Evolutionary conservation across 2,888 invertebrate genomes (phyloP).

Genomic region (Ornithoptera priamus): DNA sequence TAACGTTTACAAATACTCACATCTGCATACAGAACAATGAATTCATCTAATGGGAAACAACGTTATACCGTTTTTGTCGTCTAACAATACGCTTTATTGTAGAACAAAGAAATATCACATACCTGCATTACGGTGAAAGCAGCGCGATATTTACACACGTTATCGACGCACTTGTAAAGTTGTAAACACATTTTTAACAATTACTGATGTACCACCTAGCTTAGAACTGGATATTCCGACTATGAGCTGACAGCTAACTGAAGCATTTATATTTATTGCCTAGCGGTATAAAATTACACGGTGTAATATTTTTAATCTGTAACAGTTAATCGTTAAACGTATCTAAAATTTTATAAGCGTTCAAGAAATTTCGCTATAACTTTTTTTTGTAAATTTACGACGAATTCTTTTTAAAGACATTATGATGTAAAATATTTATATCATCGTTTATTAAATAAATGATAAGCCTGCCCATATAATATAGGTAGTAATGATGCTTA

Average conservation of each 20-base stretch:
- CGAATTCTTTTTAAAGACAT: not conserved
- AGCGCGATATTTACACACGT: constrained; percentile 37
- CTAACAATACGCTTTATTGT: constrained; percentile 50
- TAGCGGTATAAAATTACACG: constrained; percentile 34
- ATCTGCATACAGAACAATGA: constrained; percentile 13
- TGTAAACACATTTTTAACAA: constrained; percentile 24
- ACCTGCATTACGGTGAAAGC: constrained; percentile 56
- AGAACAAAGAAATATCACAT: constrained; percentile 58
- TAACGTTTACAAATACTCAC: constrained; percentile 11
- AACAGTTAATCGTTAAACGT: constrained; percentile 19
- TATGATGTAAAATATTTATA: too few relatives aligned
- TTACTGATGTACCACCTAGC: constrained; percentile 4
- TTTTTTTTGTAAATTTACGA: constrained; percentile 3
- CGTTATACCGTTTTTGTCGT: constrained; percentile 47
- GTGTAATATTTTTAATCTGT: constrained; percentile 27
- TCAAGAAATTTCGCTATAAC: constrained; percentile 10
- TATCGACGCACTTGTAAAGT: constrained; percentile 18
- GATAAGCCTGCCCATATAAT: too few relatives aligned
- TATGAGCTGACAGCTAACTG: constrained; percentile 11
- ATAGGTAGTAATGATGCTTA: too few relatives aligned
- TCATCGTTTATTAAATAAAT: too few relatives aligned
- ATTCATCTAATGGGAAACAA: constrained; percentile 20
- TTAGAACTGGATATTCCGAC: constrained; percentile 4
- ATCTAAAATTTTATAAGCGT: constrained; percentile 11
- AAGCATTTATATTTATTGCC: constrained; percentile 32